phyloP scores from a whole-genome alignment of 2,797 vertebrate genomes.

The Philypnodon macrostomus region DNA sequence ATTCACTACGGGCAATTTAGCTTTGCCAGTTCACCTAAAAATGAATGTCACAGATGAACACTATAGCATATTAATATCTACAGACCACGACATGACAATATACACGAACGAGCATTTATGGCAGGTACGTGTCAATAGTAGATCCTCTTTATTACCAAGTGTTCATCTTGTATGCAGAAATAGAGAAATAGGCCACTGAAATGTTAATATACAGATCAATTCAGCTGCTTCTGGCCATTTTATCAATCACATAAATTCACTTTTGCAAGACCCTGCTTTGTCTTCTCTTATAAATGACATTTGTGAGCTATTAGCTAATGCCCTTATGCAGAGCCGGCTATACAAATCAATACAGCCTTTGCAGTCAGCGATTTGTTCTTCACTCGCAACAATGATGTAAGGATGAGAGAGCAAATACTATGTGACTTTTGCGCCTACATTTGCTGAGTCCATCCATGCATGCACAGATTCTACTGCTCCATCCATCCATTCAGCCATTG shows the following conservation, averaged over 20 bases:
- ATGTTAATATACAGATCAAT: not conserved
- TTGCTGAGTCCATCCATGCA: constrained; percentile 4
- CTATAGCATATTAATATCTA: no score
- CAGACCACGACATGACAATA: no score
- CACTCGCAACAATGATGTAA: constrained; percentile 1
- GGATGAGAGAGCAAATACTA: not conserved
- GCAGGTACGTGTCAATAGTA: no score
- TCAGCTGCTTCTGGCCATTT: constrained; percentile 2
- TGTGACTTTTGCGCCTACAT: not conserved
- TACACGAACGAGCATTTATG: no score
- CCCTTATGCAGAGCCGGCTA: constrained; percentile 5
- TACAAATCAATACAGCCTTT: constrained; percentile 10
- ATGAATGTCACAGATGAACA: no score
- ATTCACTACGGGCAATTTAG: no score
- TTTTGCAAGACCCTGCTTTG: constrained; percentile 3
- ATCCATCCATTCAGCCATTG: constrained; percentile 2
- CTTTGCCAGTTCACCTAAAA: no score
- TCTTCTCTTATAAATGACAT: constrained; percentile 32
- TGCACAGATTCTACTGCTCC: constrained; percentile 3
- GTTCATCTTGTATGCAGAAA: no score
- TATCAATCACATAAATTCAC: constrained; percentile 16
- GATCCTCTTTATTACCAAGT: no score
- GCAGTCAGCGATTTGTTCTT: constrained; percentile 9
- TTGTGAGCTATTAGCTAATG: constrained; percentile 41
- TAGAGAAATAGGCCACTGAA: no score